Evolutionary conservation across 2,113 vertebrate genomes (phyloP).

Genomic region (Gymnorhina tibicen): DNA sequence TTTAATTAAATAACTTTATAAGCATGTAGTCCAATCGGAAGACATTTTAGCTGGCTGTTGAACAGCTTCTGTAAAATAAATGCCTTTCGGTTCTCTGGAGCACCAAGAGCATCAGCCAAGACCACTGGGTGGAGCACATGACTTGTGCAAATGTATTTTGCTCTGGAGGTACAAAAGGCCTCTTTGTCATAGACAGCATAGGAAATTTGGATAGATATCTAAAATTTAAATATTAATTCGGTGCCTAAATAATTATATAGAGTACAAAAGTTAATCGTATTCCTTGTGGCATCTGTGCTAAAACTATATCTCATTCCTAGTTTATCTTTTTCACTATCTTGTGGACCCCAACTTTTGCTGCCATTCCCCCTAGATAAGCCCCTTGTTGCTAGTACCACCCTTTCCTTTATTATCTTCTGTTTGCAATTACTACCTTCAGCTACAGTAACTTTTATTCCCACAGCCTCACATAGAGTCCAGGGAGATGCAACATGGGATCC

Average conservation of each 20-base stretch:
- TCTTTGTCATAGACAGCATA: accelerated
- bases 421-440: background rate
- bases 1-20: background rate
- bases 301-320: background rate
- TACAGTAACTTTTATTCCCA: background rate
- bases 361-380: background rate
- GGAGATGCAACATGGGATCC: background rate
- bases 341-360: background rate
- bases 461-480: background rate
- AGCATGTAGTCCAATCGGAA: background rate
- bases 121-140: background rate
- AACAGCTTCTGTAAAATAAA: background rate
- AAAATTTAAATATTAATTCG: background rate
- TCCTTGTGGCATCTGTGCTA: background rate
- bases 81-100: background rate
- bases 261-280: accelerated
- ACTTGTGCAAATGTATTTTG: background rate
- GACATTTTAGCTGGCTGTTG: background rate
- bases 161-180: accelerated
- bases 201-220: background rate
- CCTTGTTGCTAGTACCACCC: background rate
- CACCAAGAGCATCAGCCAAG: background rate
- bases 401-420: background rate
- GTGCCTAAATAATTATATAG: background rate
- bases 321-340: background rate